phyloP scores from a whole-genome alignment of 2,113 vertebrate genomes.

The Festucalex cinctus region DNA sequence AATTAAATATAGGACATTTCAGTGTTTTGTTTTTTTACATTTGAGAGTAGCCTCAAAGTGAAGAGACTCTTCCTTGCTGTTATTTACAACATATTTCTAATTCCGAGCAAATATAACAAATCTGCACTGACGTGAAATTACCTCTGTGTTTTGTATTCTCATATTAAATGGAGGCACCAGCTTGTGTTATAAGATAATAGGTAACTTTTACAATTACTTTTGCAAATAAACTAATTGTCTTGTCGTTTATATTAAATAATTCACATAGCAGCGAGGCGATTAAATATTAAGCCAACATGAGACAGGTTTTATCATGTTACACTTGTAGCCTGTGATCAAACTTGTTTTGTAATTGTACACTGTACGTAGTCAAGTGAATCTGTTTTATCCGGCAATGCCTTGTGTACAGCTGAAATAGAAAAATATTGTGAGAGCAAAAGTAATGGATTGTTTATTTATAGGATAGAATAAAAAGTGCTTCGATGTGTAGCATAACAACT shows the following conservation, averaged over 20 bases:
- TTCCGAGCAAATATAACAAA: background rate
- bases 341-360: background rate
- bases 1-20: background rate
- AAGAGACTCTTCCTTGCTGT: background rate
- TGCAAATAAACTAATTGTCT: background rate
- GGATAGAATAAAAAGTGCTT: background rate
- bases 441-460: background rate
- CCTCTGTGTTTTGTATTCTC: background rate
- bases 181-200: background rate
- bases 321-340: background rate
- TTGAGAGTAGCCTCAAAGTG: background rate
- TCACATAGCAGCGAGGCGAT: background rate
- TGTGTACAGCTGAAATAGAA: constrained; percentile 10
- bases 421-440: background rate
- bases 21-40: background rate
- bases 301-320: background rate
- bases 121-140: background rate
- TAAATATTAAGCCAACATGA: background rate
- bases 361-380: background rate
- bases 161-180: background rate
- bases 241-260: background rate
- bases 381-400: constrained; percentile 18
- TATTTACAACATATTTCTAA: background rate
- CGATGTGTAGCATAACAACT: background rate
- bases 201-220: background rate